Percentiles rank a stretch among this genome's conserved stretches.
Conservation (phyloP, 2,113 vertebrate genomes). For the western clawed frog (Xenopus tropicalis) region UCB_Xtro_10.0 CM004450.2:88657001-88657500, state of each 20-base stretch:
- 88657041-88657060: background rate
- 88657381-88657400: conserved; percentile 58
- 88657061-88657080: background rate
- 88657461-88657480: conserved; percentile 19
- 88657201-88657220: conserved; percentile 35
- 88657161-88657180: conserved; percentile 47
- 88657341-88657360: conserved; percentile 55
- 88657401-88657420: conserved; percentile 56
- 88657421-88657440: conserved; percentile 58
- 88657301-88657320: conserved; percentile 46
- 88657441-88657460: conserved; percentile 45
- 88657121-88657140: conserved; percentile 26
- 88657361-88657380: conserved; percentile 56
- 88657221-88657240: conserved; percentile 12
- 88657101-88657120: background rate
- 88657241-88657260: conserved; percentile 35
- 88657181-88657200: conserved; percentile 17
- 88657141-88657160: conserved; percentile 34
- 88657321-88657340: conserved; percentile 50
- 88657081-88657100: background rate
- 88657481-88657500: background rate
- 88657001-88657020: no score
- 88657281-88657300: conserved; percentile 41
- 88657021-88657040: background rate
- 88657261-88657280: conserved; percentile 54